Percentiles rank a stretch among this genome's conserved stretches.
Evolutionary conservation across 2,888 invertebrate species (phyloP).

Genomic region (Stenotaenia linearis): DNA sequence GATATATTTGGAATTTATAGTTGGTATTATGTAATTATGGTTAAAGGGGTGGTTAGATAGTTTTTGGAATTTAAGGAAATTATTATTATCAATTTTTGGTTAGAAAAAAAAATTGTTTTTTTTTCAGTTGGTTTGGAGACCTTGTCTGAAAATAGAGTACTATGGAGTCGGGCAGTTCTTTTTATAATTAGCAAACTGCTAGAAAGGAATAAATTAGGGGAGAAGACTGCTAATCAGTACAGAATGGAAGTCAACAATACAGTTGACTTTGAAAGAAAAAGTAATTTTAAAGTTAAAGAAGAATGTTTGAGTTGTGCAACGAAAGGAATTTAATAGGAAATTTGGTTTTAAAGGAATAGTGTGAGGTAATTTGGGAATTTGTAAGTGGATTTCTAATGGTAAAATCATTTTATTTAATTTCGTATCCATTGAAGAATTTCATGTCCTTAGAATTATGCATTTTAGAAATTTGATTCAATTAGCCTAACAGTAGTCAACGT

Average conservation of each 20-base stretch:
- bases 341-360: too few species aligned
- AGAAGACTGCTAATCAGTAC: neutral
- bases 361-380: neutral
- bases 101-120: too few species aligned
- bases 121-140: neutral
- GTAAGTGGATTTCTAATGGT: too few species aligned
- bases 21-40: neutral
- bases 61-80: too few species aligned
- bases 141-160: conserved; percentile 15
- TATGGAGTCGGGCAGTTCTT: neutral
- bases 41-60: neutral
- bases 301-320: too few species aligned
- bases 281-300: too few species aligned
- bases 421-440: too few species aligned
- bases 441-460: too few species aligned
- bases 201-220: neutral
- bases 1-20: neutral
- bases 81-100: neutral
- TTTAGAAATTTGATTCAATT: too few species aligned
- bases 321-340: neutral
- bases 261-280: neutral
- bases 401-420: too few species aligned
- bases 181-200: conserved; percentile 6
- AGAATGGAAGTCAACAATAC: neutral
- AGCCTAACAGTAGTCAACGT: too few species aligned